Conservation (phyloP, 2,113 vertebrate genomes). For the Dasypus novemcinctus region DNA sequence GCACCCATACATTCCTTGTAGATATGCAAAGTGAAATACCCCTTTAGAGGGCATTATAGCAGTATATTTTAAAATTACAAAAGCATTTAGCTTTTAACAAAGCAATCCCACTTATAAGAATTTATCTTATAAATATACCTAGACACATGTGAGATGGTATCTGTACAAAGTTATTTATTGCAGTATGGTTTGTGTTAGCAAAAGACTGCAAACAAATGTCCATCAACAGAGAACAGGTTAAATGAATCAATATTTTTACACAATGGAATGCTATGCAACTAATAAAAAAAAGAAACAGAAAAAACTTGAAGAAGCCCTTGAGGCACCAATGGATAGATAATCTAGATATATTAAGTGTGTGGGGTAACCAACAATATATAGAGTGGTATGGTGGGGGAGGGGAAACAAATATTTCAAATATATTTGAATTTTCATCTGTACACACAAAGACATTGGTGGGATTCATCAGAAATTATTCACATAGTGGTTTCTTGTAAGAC, state of each 20-base stretch:
- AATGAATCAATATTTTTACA: not conserved
- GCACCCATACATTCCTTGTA: not conserved
- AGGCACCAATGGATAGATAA: not conserved
- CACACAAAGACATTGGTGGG: not conserved
- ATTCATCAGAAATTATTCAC: not conserved
- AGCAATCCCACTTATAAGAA: not conserved
- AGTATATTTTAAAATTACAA: not conserved
- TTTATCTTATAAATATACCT: not conserved
- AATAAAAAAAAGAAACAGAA: not conserved
- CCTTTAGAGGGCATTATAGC: not conserved
- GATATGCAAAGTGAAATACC: not conserved
- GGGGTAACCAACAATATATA: not conserved
- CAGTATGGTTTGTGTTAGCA: slow-evolving; percentile 1
- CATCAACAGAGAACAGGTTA: not conserved
- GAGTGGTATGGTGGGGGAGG: not conserved
- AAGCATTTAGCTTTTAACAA: slow-evolving; percentile 16
- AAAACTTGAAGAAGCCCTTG: not conserved
- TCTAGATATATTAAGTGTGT: not conserved
- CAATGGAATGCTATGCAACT: not conserved
- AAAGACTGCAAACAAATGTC: not conserved
- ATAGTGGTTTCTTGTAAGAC: not conserved
- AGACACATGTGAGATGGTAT: not conserved
- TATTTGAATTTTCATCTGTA: not conserved
- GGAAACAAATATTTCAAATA: not conserved
- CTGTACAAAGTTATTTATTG: not conserved